Base-by-base conservation (phyloP, 1,140 invertebrate genomes). In the Panulirus ornatus region DNA sequence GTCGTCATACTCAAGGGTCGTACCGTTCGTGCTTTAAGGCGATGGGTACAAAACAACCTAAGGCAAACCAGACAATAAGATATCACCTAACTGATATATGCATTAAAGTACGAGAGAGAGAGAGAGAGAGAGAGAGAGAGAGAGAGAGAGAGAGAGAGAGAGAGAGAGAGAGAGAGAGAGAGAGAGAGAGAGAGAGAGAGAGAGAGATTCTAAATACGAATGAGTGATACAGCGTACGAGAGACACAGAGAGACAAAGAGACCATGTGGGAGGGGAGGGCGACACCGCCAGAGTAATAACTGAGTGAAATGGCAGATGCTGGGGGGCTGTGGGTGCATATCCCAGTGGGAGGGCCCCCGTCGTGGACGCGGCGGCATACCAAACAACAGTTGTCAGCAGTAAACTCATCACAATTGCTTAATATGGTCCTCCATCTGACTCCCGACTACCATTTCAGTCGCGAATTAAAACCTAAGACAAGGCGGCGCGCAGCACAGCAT, bases 101-200 rank as follows among this genome's bases (percentile, higher is more conserved):
- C n/a, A 58, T 22, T 27, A 66, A 27, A 70, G n/a, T 2, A 40
- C 34, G 30, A 38, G 71, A 38, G 16, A 75, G 14, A 75, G 71
- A 19, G 34, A 38, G 30, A 34, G 22, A 0, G 14, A 19, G 22
- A 38, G 30, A 75, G 2, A 38, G 22, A 36, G 2, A 70, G n/a
- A 1, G 36, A 27, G 36, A 27, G 11, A 11, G 6, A n/a, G 66
- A 70, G 14, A 70, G 19, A 27, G 66, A 70, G n/a, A n/a, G 36
- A 1, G 36, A 27, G n/a, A n/a, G n/a, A 34, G 8, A 8, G 27
- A n/a, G n/a, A 47, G 44, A 47, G 5, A 47, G 66, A 71, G n/a
- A 75, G 22, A 75, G 71, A 75, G 66, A 70, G 66, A 70, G n/a
- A 16, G 66, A 70, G n/a, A 70, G 66, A 70, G 66, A 70, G 66